Evolutionary conservation across 2,113 vertebrate species (phyloP).

Genomic region (Colaptes auratus): DNA sequence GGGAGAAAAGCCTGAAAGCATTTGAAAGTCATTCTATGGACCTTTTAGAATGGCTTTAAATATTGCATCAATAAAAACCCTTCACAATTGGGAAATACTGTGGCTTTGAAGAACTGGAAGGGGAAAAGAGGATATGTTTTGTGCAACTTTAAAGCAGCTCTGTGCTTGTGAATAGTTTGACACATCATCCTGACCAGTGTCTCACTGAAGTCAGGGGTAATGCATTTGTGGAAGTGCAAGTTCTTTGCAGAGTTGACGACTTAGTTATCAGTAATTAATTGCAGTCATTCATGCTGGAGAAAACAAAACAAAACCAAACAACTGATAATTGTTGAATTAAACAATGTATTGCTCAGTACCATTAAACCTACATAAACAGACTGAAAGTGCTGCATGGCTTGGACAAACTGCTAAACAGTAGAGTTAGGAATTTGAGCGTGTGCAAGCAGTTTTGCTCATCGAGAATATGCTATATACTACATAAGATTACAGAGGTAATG

Average conservation of each 20-base stretch:
- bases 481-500: not conserved
- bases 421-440: not conserved
- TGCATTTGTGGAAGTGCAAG: not conserved
- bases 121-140: not conserved
- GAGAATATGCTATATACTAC: not conserved
- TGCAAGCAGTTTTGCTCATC: not conserved
- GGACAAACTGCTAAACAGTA: not conserved
- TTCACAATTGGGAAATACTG: not conserved
- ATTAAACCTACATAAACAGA: not conserved
- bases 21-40: not conserved
- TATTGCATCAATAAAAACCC: conserved; percentile 2
- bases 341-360: not conserved
- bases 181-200: not conserved
- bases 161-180: not conserved
- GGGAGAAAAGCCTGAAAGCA: conserved; percentile 8
- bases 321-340: not conserved
- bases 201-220: not conserved
- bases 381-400: not conserved
- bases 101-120: not conserved
- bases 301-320: not conserved
- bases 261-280: not conserved
- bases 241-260: not conserved
- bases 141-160: not conserved
- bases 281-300: not conserved
- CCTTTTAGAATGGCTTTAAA: conserved; percentile 25